A percentile compares a stretch with the other conserved stretches of the same genome.
Conservation (phyloP, 1,140 invertebrate species). For the Leptopilina clavipes region DNA sequence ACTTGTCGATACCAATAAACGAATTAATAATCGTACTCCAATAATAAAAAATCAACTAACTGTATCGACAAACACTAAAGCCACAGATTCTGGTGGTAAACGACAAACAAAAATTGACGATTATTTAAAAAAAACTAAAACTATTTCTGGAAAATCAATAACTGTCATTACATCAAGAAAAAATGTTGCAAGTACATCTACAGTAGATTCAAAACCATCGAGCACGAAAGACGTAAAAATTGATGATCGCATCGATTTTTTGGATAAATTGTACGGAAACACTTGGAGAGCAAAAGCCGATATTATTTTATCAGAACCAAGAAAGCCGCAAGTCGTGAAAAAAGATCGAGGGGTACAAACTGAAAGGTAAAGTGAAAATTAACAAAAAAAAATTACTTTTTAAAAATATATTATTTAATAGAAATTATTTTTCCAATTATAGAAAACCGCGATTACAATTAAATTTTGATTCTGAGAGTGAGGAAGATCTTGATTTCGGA, state of each 20-base stretch:
- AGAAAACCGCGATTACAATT: background rate
- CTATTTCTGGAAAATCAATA: background rate
- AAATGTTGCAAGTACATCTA: slow-evolving; percentile 17
- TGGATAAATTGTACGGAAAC: slow-evolving; percentile 75
- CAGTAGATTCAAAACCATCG: slow-evolving; percentile 36
- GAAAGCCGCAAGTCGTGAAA: slow-evolving; percentile 57
- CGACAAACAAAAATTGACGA: slow-evolving; percentile 43
- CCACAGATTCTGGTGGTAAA: background rate
- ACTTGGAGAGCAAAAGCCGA: slow-evolving; percentile 71
- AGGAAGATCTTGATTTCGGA: slow-evolving; percentile 56
- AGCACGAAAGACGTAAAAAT: slow-evolving; percentile 43
- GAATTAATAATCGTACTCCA: slow-evolving; percentile 19
- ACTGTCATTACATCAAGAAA: background rate
- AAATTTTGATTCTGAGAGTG: slow-evolving; percentile 42
- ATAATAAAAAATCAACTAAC: background rate
- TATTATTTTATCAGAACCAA: slow-evolving; percentile 60
- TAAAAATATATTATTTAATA: too few relatives aligned
- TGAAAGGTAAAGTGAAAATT: slow-evolving; percentile 54
- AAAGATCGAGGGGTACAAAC: slow-evolving; percentile 60
- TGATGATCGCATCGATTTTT: slow-evolving; percentile 70
- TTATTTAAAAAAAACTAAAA: slow-evolving; percentile 39
- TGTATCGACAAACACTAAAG: background rate
- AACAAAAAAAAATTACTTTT: too few relatives aligned
- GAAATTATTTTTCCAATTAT: slow-evolving; percentile 27
- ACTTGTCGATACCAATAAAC: slow-evolving; percentile 9